A percentile compares a stretch with the other conserved stretches of the same genome.
These are phyloP conservation scores for Dromas ardeola DNA, from an alignment of 2,113 vertebrate species.

Conservation along the genomic window DNA sequence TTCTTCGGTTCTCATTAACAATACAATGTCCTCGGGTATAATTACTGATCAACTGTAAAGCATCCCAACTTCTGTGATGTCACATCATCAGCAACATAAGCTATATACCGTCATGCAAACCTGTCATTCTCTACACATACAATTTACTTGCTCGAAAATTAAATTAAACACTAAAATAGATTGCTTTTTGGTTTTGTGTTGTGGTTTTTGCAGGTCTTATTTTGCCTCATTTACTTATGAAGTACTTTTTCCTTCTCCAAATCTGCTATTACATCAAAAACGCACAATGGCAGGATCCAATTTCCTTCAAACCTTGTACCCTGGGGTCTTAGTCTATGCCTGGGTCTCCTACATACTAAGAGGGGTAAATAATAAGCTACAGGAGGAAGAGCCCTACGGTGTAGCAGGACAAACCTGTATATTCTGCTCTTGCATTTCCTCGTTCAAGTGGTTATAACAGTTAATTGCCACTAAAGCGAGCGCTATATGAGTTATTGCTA, in stretches of 20 bases:
- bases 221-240: neutral
- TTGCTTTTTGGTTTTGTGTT: neutral
- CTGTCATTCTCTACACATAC: neutral
- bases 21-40: neutral
- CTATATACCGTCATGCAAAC: neutral
- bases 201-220: neutral
- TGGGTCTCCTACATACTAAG: neutral
- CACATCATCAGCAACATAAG: neutral
- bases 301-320: neutral
- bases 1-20: neutral
- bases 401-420: neutral
- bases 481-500: neutral
- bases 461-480: neutral
- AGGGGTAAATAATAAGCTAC: neutral
- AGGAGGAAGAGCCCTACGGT: neutral
- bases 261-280: neutral
- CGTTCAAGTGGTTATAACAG: neutral
- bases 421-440: neutral
- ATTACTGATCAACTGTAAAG: neutral
- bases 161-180: neutral
- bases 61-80: neutral
- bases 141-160: neutral
- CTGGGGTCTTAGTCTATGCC: neutral
- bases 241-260: neutral
- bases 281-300: accelerated